These are phyloP conservation scores for Epinotia brunnichana DNA, from an alignment of 2,888 invertebrate species.

Conservation along the genomic window DNA sequence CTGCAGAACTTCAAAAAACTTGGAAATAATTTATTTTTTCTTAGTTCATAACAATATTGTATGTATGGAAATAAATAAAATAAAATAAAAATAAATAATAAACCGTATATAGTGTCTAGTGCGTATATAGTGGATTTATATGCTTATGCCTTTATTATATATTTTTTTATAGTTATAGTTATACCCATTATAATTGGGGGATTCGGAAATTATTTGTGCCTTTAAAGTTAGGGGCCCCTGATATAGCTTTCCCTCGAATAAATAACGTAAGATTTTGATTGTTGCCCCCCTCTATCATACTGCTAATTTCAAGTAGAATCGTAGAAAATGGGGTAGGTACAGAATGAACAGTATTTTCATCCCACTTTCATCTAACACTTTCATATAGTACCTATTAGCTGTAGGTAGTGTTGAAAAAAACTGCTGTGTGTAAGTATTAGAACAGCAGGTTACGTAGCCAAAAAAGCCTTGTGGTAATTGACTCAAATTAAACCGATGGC, in stretches of 20 bases:
- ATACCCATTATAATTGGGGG: conserved; percentile 91
- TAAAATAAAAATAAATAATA: no score
- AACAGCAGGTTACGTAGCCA: conserved; percentile 6
- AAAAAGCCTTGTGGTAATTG: conserved; percentile 55
- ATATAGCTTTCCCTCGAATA: conserved; percentile 92
- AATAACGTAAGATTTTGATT: conserved; percentile 94
- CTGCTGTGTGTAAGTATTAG: not conserved
- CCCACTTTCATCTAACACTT: conserved; percentile 85
- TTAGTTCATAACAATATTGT: no score
- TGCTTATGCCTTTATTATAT: conserved; percentile 91
- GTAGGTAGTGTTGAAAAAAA: conserved; percentile 3
- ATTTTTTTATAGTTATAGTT: conserved; percentile 91
- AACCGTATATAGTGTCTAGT: no score
- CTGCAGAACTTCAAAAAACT: no score
- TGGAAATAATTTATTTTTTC: no score
- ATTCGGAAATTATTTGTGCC: conserved; percentile 92
- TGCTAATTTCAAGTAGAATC: conserved; percentile 86
- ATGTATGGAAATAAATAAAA: no score
- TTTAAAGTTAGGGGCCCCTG: conserved; percentile 89
- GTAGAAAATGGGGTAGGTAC: conserved; percentile 89
- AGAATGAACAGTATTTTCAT: conserved; percentile 92
- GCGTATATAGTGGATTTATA: no score
- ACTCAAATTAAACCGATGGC: conserved; percentile 61
- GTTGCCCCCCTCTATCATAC: conserved; percentile 86
- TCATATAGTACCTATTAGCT: no score